Evolutionary conservation across 2,888 invertebrate genomes (phyloP), one percentile per base, ranked within the genome.

Genomic region (Rotaria socialis): DNA sequence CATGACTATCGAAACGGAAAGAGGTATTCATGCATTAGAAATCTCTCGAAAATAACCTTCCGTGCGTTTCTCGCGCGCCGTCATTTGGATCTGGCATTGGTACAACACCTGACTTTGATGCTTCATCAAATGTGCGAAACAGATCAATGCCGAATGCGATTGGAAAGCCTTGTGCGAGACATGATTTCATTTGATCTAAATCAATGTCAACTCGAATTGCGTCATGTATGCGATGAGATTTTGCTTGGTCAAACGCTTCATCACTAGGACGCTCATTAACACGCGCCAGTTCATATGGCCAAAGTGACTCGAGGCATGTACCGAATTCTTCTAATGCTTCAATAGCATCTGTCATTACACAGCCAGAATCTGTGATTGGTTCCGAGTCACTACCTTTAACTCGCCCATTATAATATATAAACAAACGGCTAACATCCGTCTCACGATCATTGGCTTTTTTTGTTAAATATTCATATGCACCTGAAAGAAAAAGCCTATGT

Each of bases 351-450:
- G 47, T 80, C 47, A 80, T 47, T 0, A 24, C 11, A 80, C 80
- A 80, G 4, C 80, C 80, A 24, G 24, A 2, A 80, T 80, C 80
- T 7, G 1, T 11, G 4, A 80, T n/a, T 47, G 24, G 2, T 43
- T 43, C 6, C 8, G n/a, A 7, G 1, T 47, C 0, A 4, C 8
- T 10, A 19, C 19, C n/a, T 80, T 47, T 80, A 4, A 24, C 47
- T 11, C 80, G 80, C n/a, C 24, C 47, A n/a, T 80, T 80, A n/a
- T 80, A 80, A 14, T 80, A 80, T 10, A 80, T 80, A 80, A 80
- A 80, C 47, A 80, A 80, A 24, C 80, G 80, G 35, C 80, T 80
- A 47, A 80, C 47, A 80, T 80, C 47, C 3, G 4, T 47, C 22
- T 47, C 47, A n/a, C 0, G 47, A 43, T n/a, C 80, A n/a, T 43